These are phyloP conservation scores for Monoplex corrugatus DNA, from an alignment of 2,888 invertebrate genomes.

Conservation along the genomic window DNA sequence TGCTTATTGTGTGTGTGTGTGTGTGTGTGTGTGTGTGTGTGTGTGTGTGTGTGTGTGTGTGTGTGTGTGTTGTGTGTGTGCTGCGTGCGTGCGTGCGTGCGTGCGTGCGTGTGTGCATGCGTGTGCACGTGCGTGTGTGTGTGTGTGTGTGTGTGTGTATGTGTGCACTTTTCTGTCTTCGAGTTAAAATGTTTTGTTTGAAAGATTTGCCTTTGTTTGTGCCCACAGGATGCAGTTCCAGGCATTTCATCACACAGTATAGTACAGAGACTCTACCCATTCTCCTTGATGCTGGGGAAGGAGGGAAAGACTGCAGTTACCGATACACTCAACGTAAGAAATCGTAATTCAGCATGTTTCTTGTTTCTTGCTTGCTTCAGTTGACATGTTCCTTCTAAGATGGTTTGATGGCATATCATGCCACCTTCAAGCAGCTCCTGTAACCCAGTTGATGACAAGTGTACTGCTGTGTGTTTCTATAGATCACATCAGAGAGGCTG, in stretches of 20 bases:
- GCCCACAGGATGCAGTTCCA: conserved; percentile 87
- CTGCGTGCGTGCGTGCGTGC: neutral
- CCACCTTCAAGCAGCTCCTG: too few relatives aligned
- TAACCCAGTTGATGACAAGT: too few relatives aligned
- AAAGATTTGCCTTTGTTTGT: neutral
- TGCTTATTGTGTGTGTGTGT: neutral
- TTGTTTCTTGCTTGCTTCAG: too few relatives aligned
- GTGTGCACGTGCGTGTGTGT: neutral
- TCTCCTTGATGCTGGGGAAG: conserved; percentile 88
- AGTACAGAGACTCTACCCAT: conserved; percentile 91
- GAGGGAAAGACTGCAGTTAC: conserved; percentile 89
- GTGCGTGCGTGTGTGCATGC: neutral
- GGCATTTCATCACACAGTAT: conserved; percentile 86
- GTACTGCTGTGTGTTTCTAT: too few relatives aligned
- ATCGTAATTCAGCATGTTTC: too few relatives aligned
- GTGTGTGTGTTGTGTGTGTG: conserved; percentile 8
- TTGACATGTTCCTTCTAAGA: too few relatives aligned
- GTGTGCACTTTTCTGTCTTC: neutral
- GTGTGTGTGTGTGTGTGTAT: conserved; percentile 28
- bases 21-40: neutral
- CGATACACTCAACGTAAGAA: conserved; percentile 85
- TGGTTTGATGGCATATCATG: too few relatives aligned
- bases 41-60: conserved; percentile 28
- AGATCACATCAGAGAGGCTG: too few relatives aligned
- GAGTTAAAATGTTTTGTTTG: neutral